A percentile compares a stretch with the other conserved stretches of the same genome.
phyloP scores from a whole-genome alignment of 2,888 invertebrate genomes.

The Xestia sexstrigata region DNA sequence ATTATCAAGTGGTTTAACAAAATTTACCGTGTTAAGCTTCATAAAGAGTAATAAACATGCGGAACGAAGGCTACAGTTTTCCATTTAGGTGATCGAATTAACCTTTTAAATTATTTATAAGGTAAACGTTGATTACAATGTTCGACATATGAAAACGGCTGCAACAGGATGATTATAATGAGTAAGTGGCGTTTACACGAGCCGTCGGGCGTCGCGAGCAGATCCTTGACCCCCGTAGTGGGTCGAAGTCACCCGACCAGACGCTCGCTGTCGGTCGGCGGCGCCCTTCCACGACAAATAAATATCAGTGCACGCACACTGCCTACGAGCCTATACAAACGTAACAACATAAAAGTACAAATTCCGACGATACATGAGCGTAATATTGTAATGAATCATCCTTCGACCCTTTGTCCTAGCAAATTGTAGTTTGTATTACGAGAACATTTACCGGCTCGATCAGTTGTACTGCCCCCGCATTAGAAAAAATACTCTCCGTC shows the following conservation, averaged over 20 bases:
- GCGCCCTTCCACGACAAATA: slow-evolving; percentile 79
- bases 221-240: slow-evolving; percentile 82
- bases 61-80: slow-evolving; percentile 33
- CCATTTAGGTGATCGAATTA: slow-evolving; percentile 37
- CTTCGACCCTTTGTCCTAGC: slow-evolving; percentile 47
- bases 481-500: slow-evolving; percentile 50
- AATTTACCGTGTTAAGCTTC: slow-evolving; percentile 19
- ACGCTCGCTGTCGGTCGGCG: slow-evolving; percentile 74
- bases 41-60: slow-evolving; percentile 24
- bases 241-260: slow-evolving; percentile 70
- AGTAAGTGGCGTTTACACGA: slow-evolving; percentile 74
- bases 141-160: slow-evolving; percentile 58
- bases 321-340: slow-evolving; percentile 52
- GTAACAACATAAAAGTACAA: slow-evolving; percentile 55
- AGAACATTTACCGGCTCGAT: slow-evolving; percentile 19
- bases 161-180: slow-evolving; percentile 65
- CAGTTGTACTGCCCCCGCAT: slow-evolving; percentile 27
- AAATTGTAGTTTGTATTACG: slow-evolving; percentile 24
- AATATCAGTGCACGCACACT: slow-evolving; percentile 74
- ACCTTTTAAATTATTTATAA: slow-evolving; percentile 54
- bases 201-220: slow-evolving; percentile 69
- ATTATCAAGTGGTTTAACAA: slow-evolving; percentile 22
- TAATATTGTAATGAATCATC: slow-evolving; percentile 59
- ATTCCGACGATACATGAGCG: slow-evolving; percentile 48
- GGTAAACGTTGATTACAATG: slow-evolving; percentile 55